Percentiles rank a stretch among this genome's conserved stretches.
These are phyloP conservation scores for Phainopepla nitens DNA, from an alignment of 2,113 vertebrate genomes.

Conservation along the genomic window DNA sequence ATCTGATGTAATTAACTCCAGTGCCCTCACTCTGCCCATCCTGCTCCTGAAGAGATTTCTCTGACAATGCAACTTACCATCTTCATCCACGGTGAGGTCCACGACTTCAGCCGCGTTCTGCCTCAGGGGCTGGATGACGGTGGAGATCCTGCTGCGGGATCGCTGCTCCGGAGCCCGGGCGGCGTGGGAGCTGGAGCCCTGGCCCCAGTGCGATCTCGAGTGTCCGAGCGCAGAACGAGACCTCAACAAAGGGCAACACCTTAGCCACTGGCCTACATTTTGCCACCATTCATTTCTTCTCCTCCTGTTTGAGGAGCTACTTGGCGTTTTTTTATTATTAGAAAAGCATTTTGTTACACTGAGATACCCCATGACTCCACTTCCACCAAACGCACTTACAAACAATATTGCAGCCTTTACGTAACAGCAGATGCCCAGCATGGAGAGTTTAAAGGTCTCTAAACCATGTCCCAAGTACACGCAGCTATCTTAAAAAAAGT, in stretches of 20 bases:
- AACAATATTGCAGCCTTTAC: not conserved
- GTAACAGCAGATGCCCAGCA: not conserved
- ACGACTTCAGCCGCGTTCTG: conserved; percentile 94
- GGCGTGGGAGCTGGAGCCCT: conserved; percentile 80
- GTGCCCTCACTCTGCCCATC: not conserved
- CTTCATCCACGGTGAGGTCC: conserved; percentile 97
- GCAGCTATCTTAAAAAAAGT: not conserved
- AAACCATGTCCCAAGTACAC: not conserved
- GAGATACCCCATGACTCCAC: not conserved
- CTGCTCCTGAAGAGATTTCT: not conserved
- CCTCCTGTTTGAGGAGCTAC: not conserved
- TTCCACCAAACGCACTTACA: not conserved
- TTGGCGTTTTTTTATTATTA: not conserved
- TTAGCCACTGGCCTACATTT: not conserved
- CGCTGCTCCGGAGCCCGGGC: conserved; percentile 84
- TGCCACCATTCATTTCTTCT: not conserved
- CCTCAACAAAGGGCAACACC: conserved; percentile 56
- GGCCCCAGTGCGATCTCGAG: conserved; percentile 86
- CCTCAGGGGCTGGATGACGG: conserved; percentile 94
- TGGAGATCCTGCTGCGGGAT: conserved; percentile 88
- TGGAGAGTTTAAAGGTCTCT: not conserved
- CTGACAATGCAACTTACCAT: conserved; percentile 74
- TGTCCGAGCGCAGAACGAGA: conserved; percentile 87
- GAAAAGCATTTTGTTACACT: not conserved
- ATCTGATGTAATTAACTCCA: not conserved